Conservation (phyloP, 2,888 invertebrate genomes). For the Drosophila sordidula region DNA sequence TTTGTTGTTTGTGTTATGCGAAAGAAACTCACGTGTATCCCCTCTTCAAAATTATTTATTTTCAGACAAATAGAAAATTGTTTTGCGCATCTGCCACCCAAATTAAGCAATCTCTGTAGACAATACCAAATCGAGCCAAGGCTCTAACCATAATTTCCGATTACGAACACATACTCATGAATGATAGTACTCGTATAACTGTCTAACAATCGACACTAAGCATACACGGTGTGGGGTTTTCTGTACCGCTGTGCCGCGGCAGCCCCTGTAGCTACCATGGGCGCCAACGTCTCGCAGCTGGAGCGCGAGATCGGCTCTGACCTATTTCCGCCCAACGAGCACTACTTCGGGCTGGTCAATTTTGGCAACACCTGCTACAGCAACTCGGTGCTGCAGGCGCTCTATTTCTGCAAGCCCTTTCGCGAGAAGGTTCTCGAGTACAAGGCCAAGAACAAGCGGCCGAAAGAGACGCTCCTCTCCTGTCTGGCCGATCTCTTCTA, state of each 20-base stretch:
- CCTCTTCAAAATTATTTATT: slow-evolving; percentile 85
- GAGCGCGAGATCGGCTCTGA: slow-evolving; percentile 99
- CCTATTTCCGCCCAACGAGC: slow-evolving; percentile 99
- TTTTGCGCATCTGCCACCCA: slow-evolving; percentile 70
- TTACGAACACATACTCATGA: slow-evolving; percentile 24
- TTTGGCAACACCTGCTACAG: slow-evolving; percentile 99
- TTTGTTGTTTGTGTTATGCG: slow-evolving; percentile 74
- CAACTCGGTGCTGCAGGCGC: slow-evolving; percentile 99
- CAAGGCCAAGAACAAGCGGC: slow-evolving; percentile 97
- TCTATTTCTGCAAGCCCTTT: slow-evolving; percentile 99
- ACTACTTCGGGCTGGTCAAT: slow-evolving; percentile 99
- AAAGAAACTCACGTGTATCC: slow-evolving; percentile 84
- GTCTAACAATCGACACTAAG: slow-evolving; percentile 36
- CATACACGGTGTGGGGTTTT: slow-evolving; percentile 66
- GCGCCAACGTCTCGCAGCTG: slow-evolving; percentile 99
- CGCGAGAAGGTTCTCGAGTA: slow-evolving; percentile 99
- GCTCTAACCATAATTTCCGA: slow-evolving; percentile 21
- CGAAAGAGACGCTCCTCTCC: slow-evolving; percentile 98
- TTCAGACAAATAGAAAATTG: slow-evolving; percentile 82
- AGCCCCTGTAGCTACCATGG: slow-evolving; percentile 86
- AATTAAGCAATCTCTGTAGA: slow-evolving; percentile 52
- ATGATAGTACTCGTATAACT: slow-evolving; percentile 17
- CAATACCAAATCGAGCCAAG: slow-evolving; percentile 23
- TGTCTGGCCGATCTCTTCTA: slow-evolving; percentile 99
- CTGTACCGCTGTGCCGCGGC: slow-evolving; percentile 71